These are phyloP conservation scores for Cotesia typhae DNA, from an alignment of 1,140 invertebrate genomes.

Conservation along the genomic window DNA sequence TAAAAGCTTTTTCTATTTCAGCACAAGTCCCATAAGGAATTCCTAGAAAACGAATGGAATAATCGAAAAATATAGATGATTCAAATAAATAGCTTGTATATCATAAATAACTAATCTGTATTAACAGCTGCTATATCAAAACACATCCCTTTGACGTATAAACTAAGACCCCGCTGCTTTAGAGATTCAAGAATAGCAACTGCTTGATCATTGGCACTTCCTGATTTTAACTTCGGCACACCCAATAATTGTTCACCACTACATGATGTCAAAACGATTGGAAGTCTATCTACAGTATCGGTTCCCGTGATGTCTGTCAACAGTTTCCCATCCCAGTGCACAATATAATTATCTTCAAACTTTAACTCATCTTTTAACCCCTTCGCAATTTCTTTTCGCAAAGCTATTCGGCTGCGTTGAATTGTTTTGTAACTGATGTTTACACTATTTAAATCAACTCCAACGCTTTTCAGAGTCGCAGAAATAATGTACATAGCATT, in stretches of 20 bases:
- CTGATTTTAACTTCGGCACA: conserved; percentile 48
- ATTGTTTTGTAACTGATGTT: conserved; percentile 31
- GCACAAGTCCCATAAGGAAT: not conserved
- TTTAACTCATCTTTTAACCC: conserved; percentile 41
- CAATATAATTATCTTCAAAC: conserved; percentile 6
- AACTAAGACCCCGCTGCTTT: conserved; percentile 31
- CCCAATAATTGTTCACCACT: conserved; percentile 46
- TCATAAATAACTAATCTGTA: conserved; percentile 20
- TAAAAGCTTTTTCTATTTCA: not conserved
- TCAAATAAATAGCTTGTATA: not conserved
- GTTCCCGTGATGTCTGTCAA: conserved; percentile 43
- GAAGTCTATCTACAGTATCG: conserved; percentile 49
- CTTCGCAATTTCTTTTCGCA: conserved; percentile 27
- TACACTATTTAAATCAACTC: too few species aligned
- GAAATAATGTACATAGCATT: too few species aligned
- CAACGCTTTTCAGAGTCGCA: too few species aligned
- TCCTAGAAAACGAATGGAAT: not conserved
- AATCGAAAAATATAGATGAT: conserved; percentile 1
- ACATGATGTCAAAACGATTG: conserved; percentile 44
- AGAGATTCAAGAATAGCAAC: conserved; percentile 42
- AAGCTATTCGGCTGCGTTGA: too few species aligned
- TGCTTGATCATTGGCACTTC: conserved; percentile 44
- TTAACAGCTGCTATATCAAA: conserved; percentile 42
- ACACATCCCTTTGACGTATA: conserved; percentile 24
- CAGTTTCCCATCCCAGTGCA: conserved; percentile 40